These are phyloP conservation scores for Periphyllus acericola DNA, from an alignment of 2,888 invertebrate species.

Conservation along the genomic window DNA sequence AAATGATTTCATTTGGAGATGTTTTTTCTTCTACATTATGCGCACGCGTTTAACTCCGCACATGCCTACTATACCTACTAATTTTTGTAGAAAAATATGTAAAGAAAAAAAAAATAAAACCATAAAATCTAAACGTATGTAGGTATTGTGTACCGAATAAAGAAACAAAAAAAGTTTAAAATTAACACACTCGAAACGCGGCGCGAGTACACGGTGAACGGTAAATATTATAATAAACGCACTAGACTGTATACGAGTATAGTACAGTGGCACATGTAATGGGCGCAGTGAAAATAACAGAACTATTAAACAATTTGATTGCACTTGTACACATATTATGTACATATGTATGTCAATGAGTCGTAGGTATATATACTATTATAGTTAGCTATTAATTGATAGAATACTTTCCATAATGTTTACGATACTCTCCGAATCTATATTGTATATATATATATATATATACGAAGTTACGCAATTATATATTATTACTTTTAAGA, in stretches of 20 bases:
- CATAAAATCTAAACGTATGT: too few species aligned
- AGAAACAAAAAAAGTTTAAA: not conserved
- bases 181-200: not conserved
- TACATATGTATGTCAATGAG: constrained; percentile 5
- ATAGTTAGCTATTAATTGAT: constrained; percentile 28
- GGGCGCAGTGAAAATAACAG: not conserved
- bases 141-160: too few species aligned
- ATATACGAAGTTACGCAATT: constrained; percentile 29
- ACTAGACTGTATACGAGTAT: not conserved
- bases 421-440: constrained; percentile 24
- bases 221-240: constrained; percentile 25
- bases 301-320: not conserved
- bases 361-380: not conserved
- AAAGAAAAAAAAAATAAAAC: too few species aligned
- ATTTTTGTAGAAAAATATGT: too few species aligned
- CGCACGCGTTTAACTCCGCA: too few species aligned
- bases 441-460: too few species aligned
- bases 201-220: not conserved
- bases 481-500: constrained; percentile 30
- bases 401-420: constrained; percentile 38
- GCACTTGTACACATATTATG: not conserved
- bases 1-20: constrained; percentile 15
- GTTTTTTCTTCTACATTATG: not conserved
- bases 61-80: too few species aligned
- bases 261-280: not conserved